Conservation (phyloP, 2,113 vertebrate genomes). For the Thryonomys swinderianus region DNA sequence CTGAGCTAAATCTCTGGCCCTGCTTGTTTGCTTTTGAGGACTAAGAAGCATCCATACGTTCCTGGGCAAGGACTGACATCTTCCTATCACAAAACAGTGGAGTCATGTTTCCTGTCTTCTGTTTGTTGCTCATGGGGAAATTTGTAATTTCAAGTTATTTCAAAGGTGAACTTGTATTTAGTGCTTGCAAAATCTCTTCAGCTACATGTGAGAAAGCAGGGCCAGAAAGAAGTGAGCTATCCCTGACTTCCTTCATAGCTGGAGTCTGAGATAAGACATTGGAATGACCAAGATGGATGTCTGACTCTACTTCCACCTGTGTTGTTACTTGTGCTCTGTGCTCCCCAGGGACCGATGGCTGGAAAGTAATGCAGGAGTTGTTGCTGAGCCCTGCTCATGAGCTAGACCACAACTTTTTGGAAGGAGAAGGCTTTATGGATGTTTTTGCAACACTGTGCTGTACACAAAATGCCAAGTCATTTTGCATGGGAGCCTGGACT, state of each 20-base stretch:
- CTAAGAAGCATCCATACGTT: slow-evolving; percentile 54
- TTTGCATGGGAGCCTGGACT: slow-evolving; percentile 96
- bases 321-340: slow-evolving; percentile 86
- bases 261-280: slow-evolving; percentile 94
- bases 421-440: slow-evolving; percentile 95
- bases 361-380: slow-evolving; percentile 81
- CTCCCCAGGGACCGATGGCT: slow-evolving; percentile 72
- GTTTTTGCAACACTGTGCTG: slow-evolving; percentile 93
- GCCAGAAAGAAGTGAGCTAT: slow-evolving; percentile 84
- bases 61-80: slow-evolving; percentile 61
- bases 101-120: slow-evolving; percentile 54
- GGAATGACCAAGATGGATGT: slow-evolving; percentile 90
- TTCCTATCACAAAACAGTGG: slow-evolving; percentile 19
- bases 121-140: slow-evolving; percentile 80
- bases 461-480: slow-evolving; percentile 96
- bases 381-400: slow-evolving; percentile 88
- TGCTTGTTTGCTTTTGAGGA: slow-evolving; percentile 2
- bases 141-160: slow-evolving; percentile 90
- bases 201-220: slow-evolving; percentile 90
- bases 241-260: slow-evolving; percentile 87
- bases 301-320: slow-evolving; percentile 90
- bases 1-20: no score
- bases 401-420: slow-evolving; percentile 95
- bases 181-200: slow-evolving; percentile 88
- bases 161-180: slow-evolving; percentile 82